A percentile compares a stretch with the other conserved stretches of the same genome.
These are phyloP conservation scores for Dendrolimus punctatus DNA, from an alignment of 1,140 invertebrate species.

Conservation along the genomic window DNA sequence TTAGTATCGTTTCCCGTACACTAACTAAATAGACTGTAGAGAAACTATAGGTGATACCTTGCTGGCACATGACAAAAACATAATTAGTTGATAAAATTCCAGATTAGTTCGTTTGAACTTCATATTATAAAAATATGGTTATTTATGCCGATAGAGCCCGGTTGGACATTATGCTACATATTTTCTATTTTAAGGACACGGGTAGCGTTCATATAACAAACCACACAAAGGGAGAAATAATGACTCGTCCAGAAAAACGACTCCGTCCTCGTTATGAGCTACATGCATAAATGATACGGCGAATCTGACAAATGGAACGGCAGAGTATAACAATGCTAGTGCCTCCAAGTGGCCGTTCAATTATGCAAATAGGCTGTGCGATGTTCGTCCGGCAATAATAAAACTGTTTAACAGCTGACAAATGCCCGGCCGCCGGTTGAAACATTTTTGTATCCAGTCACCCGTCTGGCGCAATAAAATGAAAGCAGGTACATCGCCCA, in stretches of 20 bases:
- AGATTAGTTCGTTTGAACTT: conserved; percentile 45
- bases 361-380: conserved; percentile 66
- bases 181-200: conserved; percentile 36
- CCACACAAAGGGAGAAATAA: conserved; percentile 60
- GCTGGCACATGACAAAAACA: conserved; percentile 29
- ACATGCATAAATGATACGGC: conserved; percentile 69
- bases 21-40: background rate
- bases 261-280: conserved; percentile 58
- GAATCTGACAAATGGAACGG: conserved; percentile 70
- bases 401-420: conserved; percentile 69
- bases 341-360: conserved; percentile 68
- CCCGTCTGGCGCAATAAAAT: conserved; percentile 55
- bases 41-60: conserved; percentile 23
- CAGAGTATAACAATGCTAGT: conserved; percentile 69
- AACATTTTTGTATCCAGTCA: conserved; percentile 53
- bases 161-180: conserved; percentile 37
- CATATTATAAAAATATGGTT: conserved; percentile 40
- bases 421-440: conserved; percentile 30
- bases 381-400: conserved; percentile 66
- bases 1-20: no score
- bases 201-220: conserved; percentile 41
- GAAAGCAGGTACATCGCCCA: conserved; percentile 44
- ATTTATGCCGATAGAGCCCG: conserved; percentile 37
- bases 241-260: conserved; percentile 65
- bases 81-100: conserved; percentile 46